Evolutionary conservation across 35 echinoderm and acorn worm genomes (phyloP).

Genomic region (Lytechinus variegatus): DNA sequence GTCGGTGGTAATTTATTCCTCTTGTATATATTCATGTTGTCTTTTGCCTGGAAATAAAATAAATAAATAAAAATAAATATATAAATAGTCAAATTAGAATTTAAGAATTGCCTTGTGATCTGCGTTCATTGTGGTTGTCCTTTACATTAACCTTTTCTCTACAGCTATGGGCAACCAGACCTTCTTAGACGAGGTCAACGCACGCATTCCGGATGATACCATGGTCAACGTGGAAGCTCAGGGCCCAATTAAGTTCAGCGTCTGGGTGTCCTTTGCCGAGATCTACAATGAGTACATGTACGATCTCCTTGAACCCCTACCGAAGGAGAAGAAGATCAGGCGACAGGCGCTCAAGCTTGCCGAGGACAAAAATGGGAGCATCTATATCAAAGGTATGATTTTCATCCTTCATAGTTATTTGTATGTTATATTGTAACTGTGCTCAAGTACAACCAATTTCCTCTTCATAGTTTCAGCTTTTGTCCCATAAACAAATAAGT

Average conservation of each 20-base stretch:
- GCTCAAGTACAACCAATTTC: no score
- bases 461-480: no score
- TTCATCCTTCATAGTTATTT: no score
- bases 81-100: no score
- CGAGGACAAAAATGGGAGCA: constrained; percentile 89
- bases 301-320: constrained; percentile 89
- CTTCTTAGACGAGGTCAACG: constrained; percentile 75
- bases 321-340: constrained; percentile 92
- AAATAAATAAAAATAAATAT: no score
- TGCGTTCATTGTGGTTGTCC: no score
- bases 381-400: constrained; percentile 89
- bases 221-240: constrained; percentile 91
- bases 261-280: constrained; percentile 98
- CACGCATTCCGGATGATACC: constrained; percentile 89
- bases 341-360: constrained; percentile 85
- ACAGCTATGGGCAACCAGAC: constrained; percentile 3
- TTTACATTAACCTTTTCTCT: neutral
- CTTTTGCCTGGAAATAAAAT: no score
- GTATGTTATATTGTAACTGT: no score
- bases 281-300: constrained; percentile 99
- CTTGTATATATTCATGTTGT: no score
- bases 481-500: no score
- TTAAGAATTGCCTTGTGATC: no score
- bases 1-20: no score
- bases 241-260: constrained; percentile 91